Evolutionary conservation across 2,113 vertebrate species (phyloP).

Genomic region (Zapornia atra): DNA sequence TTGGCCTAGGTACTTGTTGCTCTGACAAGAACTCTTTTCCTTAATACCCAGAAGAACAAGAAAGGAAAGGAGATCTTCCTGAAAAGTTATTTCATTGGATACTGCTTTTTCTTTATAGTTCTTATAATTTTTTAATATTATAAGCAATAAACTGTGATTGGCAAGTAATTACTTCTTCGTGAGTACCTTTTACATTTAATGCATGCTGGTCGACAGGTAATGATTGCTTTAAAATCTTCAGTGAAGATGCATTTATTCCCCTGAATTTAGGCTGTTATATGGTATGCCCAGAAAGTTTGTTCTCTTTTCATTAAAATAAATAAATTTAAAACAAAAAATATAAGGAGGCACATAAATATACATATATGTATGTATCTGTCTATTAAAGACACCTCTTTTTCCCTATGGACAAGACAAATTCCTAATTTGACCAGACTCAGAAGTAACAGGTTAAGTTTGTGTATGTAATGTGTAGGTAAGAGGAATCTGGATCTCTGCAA

Average conservation of each 20-base stretch:
- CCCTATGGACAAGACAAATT: not conserved
- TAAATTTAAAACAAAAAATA: not conserved
- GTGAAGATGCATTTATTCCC: not conserved
- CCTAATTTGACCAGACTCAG: not conserved
- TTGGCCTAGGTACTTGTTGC: not conserved
- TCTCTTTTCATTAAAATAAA: not conserved
- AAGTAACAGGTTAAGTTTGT: not conserved
- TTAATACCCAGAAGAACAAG: not conserved
- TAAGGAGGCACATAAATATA: not conserved
- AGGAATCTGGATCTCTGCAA: not conserved
- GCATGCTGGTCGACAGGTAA: not conserved
- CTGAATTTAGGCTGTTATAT: not conserved
- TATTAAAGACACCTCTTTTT: not conserved
- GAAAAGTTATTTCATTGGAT: not conserved
- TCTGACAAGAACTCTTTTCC: not conserved
- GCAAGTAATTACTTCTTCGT: slow-evolving; percentile 4
- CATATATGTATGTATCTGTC: not conserved
- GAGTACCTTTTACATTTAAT: not conserved
- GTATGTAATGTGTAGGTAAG: not conserved
- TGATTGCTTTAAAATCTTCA: not conserved
- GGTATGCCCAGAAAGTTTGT: not conserved
- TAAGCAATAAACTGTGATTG: not conserved
- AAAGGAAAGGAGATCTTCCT: not conserved
- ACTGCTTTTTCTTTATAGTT: not conserved
- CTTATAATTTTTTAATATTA: not conserved